phyloP scores from a whole-genome alignment of 1,140 invertebrate species.

The Phthorimaea operculella region DNA sequence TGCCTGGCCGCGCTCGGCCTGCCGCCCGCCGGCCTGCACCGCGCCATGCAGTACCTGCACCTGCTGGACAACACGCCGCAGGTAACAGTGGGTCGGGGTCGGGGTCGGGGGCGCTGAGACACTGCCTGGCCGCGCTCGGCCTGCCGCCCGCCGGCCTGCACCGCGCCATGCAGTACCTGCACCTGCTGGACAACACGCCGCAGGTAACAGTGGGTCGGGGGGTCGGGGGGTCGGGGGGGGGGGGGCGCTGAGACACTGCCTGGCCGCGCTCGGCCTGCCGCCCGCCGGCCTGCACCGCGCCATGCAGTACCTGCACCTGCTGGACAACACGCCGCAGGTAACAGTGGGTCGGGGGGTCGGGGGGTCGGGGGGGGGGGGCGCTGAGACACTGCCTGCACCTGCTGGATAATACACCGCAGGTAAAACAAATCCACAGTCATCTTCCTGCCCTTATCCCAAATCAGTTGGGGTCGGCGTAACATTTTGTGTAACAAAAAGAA shows the following conservation, averaged over 20 bases:
- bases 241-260: slow-evolving; percentile 59
- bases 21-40: slow-evolving; percentile 51
- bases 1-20: slow-evolving; percentile 52
- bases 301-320: slow-evolving; percentile 88
- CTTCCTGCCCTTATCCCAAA: too few relatives aligned
- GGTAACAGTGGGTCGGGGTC: slow-evolving; percentile 76
- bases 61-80: slow-evolving; percentile 86
- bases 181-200: slow-evolving; percentile 85
- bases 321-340: slow-evolving; percentile 86
- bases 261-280: slow-evolving; percentile 51
- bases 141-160: slow-evolving; percentile 54
- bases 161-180: slow-evolving; percentile 88
- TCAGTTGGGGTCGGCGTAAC: too few relatives aligned
- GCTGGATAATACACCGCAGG: slow-evolving; percentile 85
- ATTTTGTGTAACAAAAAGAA: too few relatives aligned
- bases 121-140: slow-evolving; percentile 53
- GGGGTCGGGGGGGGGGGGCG: too few relatives aligned
- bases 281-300: slow-evolving; percentile 71
- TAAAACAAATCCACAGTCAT: slow-evolving; percentile 82
- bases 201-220: slow-evolving; percentile 83
- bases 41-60: slow-evolving; percentile 90
- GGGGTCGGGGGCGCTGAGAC: slow-evolving; percentile 68
- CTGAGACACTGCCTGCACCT: slow-evolving; percentile 89
- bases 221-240: slow-evolving; percentile 77
- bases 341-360: too few relatives aligned